phyloP scores from a whole-genome alignment of 2,888 invertebrate genomes.

The Venustoraphidia nigricollis region DNA sequence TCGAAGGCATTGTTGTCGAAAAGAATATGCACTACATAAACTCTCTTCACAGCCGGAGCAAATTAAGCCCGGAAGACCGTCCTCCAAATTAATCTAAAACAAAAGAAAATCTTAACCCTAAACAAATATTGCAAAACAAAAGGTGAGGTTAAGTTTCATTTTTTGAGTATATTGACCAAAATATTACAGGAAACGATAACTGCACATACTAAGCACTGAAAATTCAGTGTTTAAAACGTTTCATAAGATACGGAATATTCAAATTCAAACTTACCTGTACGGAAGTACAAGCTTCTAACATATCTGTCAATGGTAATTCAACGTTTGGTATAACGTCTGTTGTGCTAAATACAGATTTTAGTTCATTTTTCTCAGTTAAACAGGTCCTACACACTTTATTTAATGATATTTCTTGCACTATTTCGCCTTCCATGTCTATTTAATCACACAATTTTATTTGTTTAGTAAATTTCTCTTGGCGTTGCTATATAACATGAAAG shows the following conservation, averaged over 20 bases:
- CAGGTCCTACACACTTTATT: constrained; percentile 17
- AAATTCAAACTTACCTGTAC: constrained; percentile 6
- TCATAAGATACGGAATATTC: too few relatives aligned
- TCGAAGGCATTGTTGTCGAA: constrained; percentile 16
- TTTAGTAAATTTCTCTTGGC: too few relatives aligned
- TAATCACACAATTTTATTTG: too few relatives aligned
- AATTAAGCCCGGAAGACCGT: constrained; percentile 13
- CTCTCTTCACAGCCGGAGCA: constrained; percentile 17
- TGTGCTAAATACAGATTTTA: constrained; percentile 13
- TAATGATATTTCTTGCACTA: constrained; percentile 9
- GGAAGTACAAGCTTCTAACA: constrained; percentile 12
- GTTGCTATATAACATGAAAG: too few relatives aligned
- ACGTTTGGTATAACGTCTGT: constrained; percentile 9
- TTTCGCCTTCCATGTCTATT: neutral
- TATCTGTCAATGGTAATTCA: constrained; percentile 10
- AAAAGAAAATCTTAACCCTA: neutral
- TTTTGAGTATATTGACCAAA: too few relatives aligned
- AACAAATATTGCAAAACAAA: neutral
- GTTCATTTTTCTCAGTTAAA: constrained; percentile 13
- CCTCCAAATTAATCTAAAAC: constrained; percentile 13
- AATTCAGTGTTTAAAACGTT: too few relatives aligned
- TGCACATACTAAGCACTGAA: too few relatives aligned
- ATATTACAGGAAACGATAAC: too few relatives aligned
- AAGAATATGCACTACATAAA: constrained; percentile 16
- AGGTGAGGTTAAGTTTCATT: too few relatives aligned